phyloP scores from a whole-genome alignment of 2,888 invertebrate species.

The Diaprepes abbreviatus region DNA sequence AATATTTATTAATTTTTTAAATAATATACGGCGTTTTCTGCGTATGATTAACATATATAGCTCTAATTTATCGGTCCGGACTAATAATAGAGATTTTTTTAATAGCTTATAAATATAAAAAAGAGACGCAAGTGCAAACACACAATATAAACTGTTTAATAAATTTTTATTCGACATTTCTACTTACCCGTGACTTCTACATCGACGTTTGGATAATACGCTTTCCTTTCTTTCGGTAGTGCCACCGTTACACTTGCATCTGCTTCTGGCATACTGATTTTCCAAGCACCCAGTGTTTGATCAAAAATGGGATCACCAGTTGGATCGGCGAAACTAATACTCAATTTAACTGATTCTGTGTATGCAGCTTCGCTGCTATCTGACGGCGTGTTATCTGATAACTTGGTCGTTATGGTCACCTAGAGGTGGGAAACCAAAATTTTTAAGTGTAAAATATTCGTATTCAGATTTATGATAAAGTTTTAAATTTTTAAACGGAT shows the following conservation, averaged over 20 bases:
- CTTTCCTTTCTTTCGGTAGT: constrained; percentile 30
- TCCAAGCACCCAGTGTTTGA: constrained; percentile 28
- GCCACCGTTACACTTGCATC: constrained; percentile 13
- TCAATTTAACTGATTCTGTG: constrained; percentile 33
- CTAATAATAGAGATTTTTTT: too few species aligned
- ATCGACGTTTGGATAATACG: constrained; percentile 27
- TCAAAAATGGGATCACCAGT: constrained; percentile 50
- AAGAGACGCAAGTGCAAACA: too few species aligned
- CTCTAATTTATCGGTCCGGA: too few species aligned
- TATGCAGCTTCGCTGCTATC: constrained; percentile 44
- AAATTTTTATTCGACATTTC: too few species aligned
- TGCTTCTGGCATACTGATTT: constrained; percentile 43
- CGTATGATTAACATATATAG: too few species aligned
- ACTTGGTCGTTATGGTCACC: constrained; percentile 44
- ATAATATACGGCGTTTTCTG: too few species aligned
- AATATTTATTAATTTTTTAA: too few species aligned
- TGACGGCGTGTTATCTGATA: constrained; percentile 32
- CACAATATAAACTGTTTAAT: too few species aligned
- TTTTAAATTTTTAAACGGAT: too few species aligned
- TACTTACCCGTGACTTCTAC: constrained; percentile 11
- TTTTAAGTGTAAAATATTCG: too few species aligned
- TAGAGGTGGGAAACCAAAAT: constrained; percentile 8
- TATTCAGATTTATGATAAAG: too few species aligned
- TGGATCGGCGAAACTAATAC: constrained; percentile 50
- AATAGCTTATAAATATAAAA: too few species aligned